Base-by-base conservation (phyloP, 2,797 vertebrate genomes). In the Fundulus diaphanus region DNA sequence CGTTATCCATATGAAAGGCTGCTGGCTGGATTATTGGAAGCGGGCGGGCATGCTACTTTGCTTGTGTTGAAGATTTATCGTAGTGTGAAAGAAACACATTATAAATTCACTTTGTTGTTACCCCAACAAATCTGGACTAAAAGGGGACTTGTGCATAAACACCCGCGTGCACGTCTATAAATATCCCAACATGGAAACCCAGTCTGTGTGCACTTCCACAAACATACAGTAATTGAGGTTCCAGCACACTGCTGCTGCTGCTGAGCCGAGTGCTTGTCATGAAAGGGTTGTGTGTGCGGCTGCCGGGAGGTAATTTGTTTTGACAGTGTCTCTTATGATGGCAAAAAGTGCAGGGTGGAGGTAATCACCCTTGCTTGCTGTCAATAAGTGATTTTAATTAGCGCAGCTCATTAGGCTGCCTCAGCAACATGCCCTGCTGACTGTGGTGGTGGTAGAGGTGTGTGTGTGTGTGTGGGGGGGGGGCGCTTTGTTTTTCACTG, bases 311-410 rank as follows among this genome's bases (percentile, higher is more conserved):
- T 91, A 90, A 93, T 94, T 93, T 93, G 92, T 94, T 94, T 92
- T 93, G 94, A 94, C 94, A 92, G 91, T 88, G 85, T 92, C 85
- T 93, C 88, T 90, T 92, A 91, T 89, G 90, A 91, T 85, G 90
- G 88, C 85, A 83, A 74, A 85, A 90, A 87, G 87, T 83, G 85
- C 87, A 80, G 90, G 92, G 87, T 90, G 91, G 91, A 92, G 93
- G 93, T 92, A 93, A 94, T 93, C 90, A 93, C 91, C 87, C 88
- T 88, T 86, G 78, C 90, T 92, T 72, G 92, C 93, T 95, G 95
- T 95, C 94, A 94, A 92, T 95, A 93, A 92, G 93, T 90, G 91
- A 90, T 94, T 96, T 95, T 95, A 96, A 96, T 95, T 95, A 94
- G 91, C 80, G 82, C 84, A 86, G 88, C 94, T 95, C 93, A 92